Percentiles rank a stretch among this genome's conserved stretches.
phyloP scores from a whole-genome alignment of 2,888 invertebrate genomes.

The Xestoiulus laeticollis region DNA sequence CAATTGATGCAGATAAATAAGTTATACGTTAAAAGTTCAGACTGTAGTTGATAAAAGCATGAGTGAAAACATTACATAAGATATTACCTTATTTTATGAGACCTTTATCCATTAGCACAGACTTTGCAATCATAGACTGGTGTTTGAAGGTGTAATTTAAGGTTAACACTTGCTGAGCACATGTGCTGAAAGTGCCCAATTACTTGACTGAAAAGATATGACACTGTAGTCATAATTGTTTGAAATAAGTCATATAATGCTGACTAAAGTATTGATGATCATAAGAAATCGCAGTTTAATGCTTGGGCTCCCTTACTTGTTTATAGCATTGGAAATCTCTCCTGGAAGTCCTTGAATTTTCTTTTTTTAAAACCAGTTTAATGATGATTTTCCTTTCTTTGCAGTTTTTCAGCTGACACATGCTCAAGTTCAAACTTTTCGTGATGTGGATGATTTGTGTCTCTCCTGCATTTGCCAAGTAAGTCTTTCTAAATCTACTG shows the following conservation, averaged over 20 bases:
- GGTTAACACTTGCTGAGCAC: no score
- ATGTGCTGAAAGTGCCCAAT: not conserved
- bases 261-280: not conserved
- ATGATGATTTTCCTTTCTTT: not conserved
- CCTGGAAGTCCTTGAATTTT: conserved; percentile 3
- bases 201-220: not conserved
- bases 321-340: no score
- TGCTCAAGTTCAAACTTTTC: not conserved
- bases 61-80: no score
- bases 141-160: no score
- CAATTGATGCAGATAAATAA: no score
- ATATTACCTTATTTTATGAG: no score
- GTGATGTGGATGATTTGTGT: conserved; percentile 15
- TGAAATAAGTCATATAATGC: not conserved
- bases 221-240: not conserved
- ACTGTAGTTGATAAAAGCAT: no score
- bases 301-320: not conserved
- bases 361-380: not conserved
- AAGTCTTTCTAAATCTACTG: not conserved
- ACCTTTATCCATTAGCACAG: no score
- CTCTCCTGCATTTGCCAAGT: conserved; percentile 30
- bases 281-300: not conserved
- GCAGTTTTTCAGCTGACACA: conserved; percentile 19
- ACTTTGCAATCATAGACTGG: not conserved
- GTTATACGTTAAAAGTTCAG: no score